Evolutionary conservation across 2,797 vertebrate genomes (phyloP), one percentile per base, ranked within the genome.

Genomic region (Furcifer pardalis): DNA sequence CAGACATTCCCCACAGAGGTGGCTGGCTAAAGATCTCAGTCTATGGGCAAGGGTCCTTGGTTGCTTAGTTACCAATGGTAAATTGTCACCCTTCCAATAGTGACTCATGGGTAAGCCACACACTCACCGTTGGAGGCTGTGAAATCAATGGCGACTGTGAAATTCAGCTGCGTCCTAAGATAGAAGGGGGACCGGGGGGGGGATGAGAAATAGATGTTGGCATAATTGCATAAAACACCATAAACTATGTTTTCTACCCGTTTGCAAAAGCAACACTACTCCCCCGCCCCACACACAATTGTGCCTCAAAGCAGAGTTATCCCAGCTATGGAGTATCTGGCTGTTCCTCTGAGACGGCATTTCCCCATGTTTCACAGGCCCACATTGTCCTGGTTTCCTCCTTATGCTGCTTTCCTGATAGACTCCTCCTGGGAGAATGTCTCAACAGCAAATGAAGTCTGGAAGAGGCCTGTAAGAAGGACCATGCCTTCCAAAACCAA

Each of bases 71-170:
- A 42, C 76, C 62, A 32, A 62, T n/a, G 60, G 13, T 46, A 44
- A 71, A 17, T 52, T 71, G 32, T 59, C 52, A 60, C 40, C 46
- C 37, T 60, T 62, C 71, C 81, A 69, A 60, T 17, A 62, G 69
- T 0, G 73, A 80, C 42, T 35, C 35, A 7, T 5, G 4, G 32
- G 62, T n/a, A n/a, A 68, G 52, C 66, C 68, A 15, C 76, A 88
- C 76, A 88, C 97, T 96, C 94, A 99, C 98, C 98, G 10, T 99
- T 99, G 87, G 98, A 99, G 63, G 98, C 98, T 9, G 98, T 99
- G 96, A 99, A 99, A 95, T 99, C 98, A 37, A 99, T 99, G 69
- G 98, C 98, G 15, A 99, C 98, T 0, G 98, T 99, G 96, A 99
- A 99, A 96, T 99, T 99, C 91, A 99, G 96, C 91, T 99, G 98